Base-by-base conservation (phyloP, 1,140 invertebrate genomes). In the Aleiodes sp. region DNA sequence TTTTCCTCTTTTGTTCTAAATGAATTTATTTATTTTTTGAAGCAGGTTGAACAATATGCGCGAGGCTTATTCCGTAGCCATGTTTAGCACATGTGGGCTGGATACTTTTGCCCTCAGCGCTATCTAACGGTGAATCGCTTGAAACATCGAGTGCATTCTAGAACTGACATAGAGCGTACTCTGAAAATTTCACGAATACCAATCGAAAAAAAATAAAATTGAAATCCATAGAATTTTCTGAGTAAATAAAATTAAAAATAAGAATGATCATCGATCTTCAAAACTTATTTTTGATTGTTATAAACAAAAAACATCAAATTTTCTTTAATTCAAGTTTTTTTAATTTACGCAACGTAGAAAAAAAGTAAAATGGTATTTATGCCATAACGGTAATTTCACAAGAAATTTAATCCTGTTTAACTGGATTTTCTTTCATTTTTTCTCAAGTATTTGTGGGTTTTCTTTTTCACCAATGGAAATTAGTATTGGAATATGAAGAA, bases 61-160 rank as follows among this genome's bases (percentile, higher is more conserved):
- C 12, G 70, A 65, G 56, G 28, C 67, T 78, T 71, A 70, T 66
- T n/a, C 57, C 70, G 75, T 70, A 71, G 80, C 80, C 80, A 81
- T 82, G 75, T 82, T 82, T 81, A 43, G 78, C 72, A 80, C 77
- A 79, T 80, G 78, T 80, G 80, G 79, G 79, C 77, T 75, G 79
- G 73, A 73, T 41, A 67, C 68, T 62, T 26, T 64, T 24, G 29
- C 19, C 26, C 0, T 73, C 75, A 76, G 62, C 65, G 77, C 78
- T 61, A 80, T 80, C 80, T 82, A 73, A 72, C 12, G 67, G 66
- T 28, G 12, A 46, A 29, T 33, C 12, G 9, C 3, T 10, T 31
- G 29, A 41, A 2, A 26, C 24, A 24, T 28, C 60, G 8, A 39
- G 19, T 60, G 70, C 72, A 80, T 16, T 43, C 12, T n/a, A 14